These are phyloP conservation scores for Drosophila parvula DNA, from an alignment of 1,140 invertebrate species.

Conservation along the genomic window DNA sequence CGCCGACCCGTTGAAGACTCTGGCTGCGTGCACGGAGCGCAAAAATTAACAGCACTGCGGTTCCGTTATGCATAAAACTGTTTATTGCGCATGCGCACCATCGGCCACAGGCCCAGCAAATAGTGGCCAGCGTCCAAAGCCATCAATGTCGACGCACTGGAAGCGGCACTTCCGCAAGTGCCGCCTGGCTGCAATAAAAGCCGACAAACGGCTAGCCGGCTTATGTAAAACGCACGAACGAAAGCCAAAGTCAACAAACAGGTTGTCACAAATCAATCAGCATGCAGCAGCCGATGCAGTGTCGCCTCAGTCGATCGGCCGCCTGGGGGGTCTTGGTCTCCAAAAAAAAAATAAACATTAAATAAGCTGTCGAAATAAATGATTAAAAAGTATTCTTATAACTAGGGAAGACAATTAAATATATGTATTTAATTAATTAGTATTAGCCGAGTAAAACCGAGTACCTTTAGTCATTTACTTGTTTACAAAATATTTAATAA, in stretches of 20 bases:
- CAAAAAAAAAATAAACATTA: background rate
- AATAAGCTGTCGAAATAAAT: background rate
- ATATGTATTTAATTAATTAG: too few relatives aligned
- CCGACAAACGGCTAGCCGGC: constrained; percentile 33
- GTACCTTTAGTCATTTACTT: too few relatives aligned
- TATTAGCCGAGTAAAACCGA: background rate
- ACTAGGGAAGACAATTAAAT: background rate
- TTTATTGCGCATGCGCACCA: constrained; percentile 76
- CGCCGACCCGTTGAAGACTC: constrained; percentile 32
- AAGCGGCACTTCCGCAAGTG: constrained; percentile 68
- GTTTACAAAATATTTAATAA: too few relatives aligned
- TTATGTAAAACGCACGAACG: constrained; percentile 63
- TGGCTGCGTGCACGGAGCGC: constrained; percentile 55
- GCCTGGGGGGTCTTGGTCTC: constrained; percentile 35
- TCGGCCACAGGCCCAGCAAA: background rate
- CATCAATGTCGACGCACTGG: constrained; percentile 33
- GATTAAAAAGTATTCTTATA: background rate
- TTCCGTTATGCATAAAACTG: constrained; percentile 78
- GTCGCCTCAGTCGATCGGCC: constrained; percentile 1
- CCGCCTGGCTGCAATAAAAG: constrained; percentile 66
- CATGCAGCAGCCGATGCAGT: constrained; percentile 61
- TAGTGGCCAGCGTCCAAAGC: constrained; percentile 23
- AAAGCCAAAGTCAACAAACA: constrained; percentile 55
- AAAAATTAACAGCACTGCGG: constrained; percentile 60
- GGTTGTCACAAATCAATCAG: constrained; percentile 70